Evolutionary conservation across 2,113 vertebrate genomes (phyloP), one percentile per base, ranked within the genome.

Genomic region (Albula glossodonta): DNA sequence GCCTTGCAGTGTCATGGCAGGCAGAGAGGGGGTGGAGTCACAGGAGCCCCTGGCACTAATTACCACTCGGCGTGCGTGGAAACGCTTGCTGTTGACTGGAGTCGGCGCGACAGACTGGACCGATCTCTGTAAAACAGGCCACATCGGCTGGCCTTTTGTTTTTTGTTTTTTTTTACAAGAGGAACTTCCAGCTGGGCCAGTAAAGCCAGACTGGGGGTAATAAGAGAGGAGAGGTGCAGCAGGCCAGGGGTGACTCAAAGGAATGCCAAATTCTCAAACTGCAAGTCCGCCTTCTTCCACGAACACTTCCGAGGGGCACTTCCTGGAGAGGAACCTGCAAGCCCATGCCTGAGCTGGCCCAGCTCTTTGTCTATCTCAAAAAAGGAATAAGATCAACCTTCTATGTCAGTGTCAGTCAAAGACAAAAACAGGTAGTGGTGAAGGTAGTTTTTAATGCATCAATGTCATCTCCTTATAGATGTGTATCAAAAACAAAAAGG

Each of bases 111-210:
- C n/a, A 1, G 25, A 31, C 22, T 10, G 70, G 25, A 9, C 70
- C 63, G 63, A 17, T n/a, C 63, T 5, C 17, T 8, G 63, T 70
- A 5, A 70, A 70, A n/a, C 2, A 5, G 8, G 17, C 17, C 63
- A 13, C 17, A 70, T n/a, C 63, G 63, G 63, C 63, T n/a, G 63
- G 13, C 63, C 22, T 8, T 11, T 41, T 41, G 0, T 41, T 41
- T 41, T 41, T 41, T 41, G 0, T 41, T 41, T 41, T 41, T 41
- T 41, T 74, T 74, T 31, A 74, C n/a, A 74, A 74, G 70, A 74
- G 70, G 70, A 74, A 31, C 70, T 25, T 74, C 70, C 70, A n/a
- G 70, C 70, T 74, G 70, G 70, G 22, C 70, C 70, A 74, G 70
- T 31, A 74, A 74, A 74, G 2, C 70, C 9, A 74, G 70, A 31